These are phyloP conservation scores for Dinothrombium tinctorium DNA, from an alignment of 1,140 invertebrate species.

Conservation along the genomic window DNA sequence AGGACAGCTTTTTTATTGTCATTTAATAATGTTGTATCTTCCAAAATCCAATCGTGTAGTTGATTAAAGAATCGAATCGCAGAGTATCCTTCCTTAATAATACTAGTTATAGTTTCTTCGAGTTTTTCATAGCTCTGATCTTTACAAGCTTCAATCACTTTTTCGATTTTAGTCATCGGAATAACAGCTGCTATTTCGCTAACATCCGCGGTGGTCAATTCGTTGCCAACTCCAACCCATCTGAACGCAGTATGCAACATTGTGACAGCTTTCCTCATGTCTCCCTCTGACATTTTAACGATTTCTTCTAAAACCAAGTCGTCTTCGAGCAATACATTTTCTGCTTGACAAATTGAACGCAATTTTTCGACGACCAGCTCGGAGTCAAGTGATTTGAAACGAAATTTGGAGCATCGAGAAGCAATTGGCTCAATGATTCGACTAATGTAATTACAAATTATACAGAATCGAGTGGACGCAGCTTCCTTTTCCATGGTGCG, in stretches of 20 bases:
- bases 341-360: conserved; percentile 48
- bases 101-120: conserved; percentile 35
- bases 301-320: conserved; percentile 38
- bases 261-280: conserved; percentile 80
- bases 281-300: conserved; percentile 70
- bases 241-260: conserved; percentile 67
- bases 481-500: conserved; percentile 94
- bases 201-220: conserved; percentile 27
- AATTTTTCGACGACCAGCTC: conserved; percentile 32
- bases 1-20: conserved; percentile 61
- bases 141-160: conserved; percentile 37
- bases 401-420: conserved; percentile 90
- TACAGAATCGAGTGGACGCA: conserved; percentile 81
- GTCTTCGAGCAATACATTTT: conserved; percentile 38
- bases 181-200: conserved; percentile 21
- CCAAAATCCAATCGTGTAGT: conserved; percentile 46
- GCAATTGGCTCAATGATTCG: conserved; percentile 91
- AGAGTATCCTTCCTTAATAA: conserved; percentile 58
- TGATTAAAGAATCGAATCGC: conserved; percentile 64
- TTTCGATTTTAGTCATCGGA: conserved; percentile 35
- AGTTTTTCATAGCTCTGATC: conserved; percentile 40
- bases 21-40: conserved; percentile 34
- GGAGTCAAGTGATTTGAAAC: conserved; percentile 63
- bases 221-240: conserved; percentile 30
- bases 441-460: conserved; percentile 96